phyloP scores from a whole-genome alignment of 2,888 invertebrate genomes.

The Tenodera sinensis region DNA sequence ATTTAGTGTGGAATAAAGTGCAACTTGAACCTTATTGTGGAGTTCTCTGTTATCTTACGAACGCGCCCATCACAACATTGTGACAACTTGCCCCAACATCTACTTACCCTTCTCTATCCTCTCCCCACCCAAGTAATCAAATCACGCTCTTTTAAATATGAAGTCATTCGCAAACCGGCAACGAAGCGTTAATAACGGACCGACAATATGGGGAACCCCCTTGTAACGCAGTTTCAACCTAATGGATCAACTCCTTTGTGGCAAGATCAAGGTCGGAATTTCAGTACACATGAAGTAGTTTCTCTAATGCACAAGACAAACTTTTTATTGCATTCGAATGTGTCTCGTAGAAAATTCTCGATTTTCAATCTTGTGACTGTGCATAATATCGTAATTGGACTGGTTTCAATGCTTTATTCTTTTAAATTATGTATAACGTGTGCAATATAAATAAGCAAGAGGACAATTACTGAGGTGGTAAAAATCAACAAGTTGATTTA shows the following conservation, averaged over 20 bases:
- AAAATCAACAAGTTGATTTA: too few relatives aligned
- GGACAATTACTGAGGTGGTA: too few relatives aligned
- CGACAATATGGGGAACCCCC: constrained; percentile 21
- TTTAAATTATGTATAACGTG: too few relatives aligned
- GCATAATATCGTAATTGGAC: too few relatives aligned
- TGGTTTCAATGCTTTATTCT: too few relatives aligned
- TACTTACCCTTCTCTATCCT: not conserved
- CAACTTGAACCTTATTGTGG: too few relatives aligned
- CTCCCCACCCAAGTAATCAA: constrained; percentile 27
- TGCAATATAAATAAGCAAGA: too few relatives aligned
- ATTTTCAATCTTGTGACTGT: too few relatives aligned
- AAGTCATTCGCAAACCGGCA: constrained; percentile 15
- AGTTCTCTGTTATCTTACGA: not conserved
- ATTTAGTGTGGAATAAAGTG: too few relatives aligned
- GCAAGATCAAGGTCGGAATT: not conserved
- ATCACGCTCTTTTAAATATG: constrained; percentile 25
- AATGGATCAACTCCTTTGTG: not conserved
- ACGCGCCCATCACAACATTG: not conserved
- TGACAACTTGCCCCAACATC: not conserved
- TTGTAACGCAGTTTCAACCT: not conserved
- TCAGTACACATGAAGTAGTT: not conserved
- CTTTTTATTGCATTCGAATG: too few relatives aligned
- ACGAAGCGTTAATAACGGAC: constrained; percentile 25
- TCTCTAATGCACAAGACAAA: not conserved
- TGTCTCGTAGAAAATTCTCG: too few relatives aligned